A percentile compares a stretch with the other conserved stretches of the same genome.
phyloP scores from a whole-genome alignment of 2,888 invertebrate species.

The Brenthis ino region DNA sequence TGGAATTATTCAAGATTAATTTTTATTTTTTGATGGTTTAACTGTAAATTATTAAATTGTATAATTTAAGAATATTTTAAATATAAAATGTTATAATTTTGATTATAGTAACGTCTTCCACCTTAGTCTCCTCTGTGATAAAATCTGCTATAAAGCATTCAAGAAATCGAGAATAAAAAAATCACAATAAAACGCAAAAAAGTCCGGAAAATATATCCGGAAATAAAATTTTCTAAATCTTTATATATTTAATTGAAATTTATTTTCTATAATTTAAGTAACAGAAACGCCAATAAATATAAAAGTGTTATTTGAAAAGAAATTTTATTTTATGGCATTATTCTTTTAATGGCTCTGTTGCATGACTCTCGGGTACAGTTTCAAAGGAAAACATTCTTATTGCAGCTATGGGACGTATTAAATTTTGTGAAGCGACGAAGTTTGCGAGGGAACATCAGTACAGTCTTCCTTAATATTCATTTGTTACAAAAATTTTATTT shows the following conservation, averaged over 20 bases:
- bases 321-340: slow-evolving; percentile 67
- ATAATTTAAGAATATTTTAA: too few species aligned
- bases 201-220: too few species aligned
- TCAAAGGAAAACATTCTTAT: slow-evolving; percentile 67
- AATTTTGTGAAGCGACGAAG: slow-evolving; percentile 66
- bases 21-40: too few species aligned
- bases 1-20: too few species aligned
- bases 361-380: slow-evolving; percentile 66
- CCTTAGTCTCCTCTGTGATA: too few species aligned
- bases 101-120: too few species aligned
- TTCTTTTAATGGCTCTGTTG: slow-evolving; percentile 65
- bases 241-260: slow-evolving; percentile 8
- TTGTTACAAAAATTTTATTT: slow-evolving; percentile 31
- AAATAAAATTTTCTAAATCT: too few species aligned
- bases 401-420: slow-evolving; percentile 73
- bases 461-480: slow-evolving; percentile 41
- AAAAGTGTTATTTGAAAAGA: slow-evolving; percentile 54
- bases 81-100: too few species aligned
- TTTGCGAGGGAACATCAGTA: slow-evolving; percentile 55
- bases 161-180: neutral
- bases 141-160: too few species aligned
- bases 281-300: slow-evolving; percentile 28
- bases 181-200: neutral
- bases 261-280: slow-evolving; percentile 6
- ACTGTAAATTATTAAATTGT: too few species aligned